A percentile compares a stretch with the other conserved stretches of the same genome.
These are phyloP conservation scores for Asobara japonica DNA, from an alignment of 1,140 invertebrate species.

Conservation along the genomic window DNA sequence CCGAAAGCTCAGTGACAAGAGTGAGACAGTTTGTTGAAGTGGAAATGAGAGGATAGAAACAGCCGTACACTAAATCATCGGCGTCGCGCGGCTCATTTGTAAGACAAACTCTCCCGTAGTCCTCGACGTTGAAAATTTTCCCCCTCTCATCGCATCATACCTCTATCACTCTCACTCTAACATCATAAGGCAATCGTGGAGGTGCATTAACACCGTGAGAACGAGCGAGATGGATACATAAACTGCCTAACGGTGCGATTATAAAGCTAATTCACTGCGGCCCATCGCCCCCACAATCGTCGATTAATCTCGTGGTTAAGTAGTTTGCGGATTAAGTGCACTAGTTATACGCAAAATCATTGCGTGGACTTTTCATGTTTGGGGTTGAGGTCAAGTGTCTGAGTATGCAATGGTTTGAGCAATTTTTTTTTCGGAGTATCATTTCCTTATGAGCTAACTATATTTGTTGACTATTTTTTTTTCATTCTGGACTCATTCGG, in stretches of 20 bases:
- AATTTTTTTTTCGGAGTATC: not conserved
- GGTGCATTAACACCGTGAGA: not conserved
- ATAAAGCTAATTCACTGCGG: slow-evolving; percentile 48
- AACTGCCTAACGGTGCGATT: slow-evolving; percentile 16
- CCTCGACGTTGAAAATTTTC: slow-evolving; percentile 13
- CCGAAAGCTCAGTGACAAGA: not conserved
- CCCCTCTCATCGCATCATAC: slow-evolving; percentile 23
- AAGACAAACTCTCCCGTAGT: slow-evolving; percentile 58
- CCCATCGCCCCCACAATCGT: slow-evolving; percentile 57
- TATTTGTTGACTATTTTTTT: too few species aligned
- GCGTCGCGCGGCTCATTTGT: slow-evolving; percentile 64
- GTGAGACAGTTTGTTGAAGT: slow-evolving; percentile 4
- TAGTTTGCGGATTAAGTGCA: slow-evolving; percentile 45
- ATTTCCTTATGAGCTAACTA: too few species aligned
- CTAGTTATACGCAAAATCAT: slow-evolving; percentile 15
- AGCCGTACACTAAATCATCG: slow-evolving; percentile 59
- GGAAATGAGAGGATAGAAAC: slow-evolving; percentile 6
- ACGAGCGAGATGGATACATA: not conserved
- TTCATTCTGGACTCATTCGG: too few species aligned
- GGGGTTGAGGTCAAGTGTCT: not conserved
- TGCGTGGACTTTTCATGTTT: not conserved
- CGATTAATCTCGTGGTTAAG: slow-evolving; percentile 58
- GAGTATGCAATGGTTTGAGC: not conserved
- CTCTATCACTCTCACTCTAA: slow-evolving; percentile 32
- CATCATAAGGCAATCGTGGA: not conserved